Evolutionary conservation across 2,888 invertebrate genomes (phyloP).

Genomic region (Andrena fulva): DNA sequence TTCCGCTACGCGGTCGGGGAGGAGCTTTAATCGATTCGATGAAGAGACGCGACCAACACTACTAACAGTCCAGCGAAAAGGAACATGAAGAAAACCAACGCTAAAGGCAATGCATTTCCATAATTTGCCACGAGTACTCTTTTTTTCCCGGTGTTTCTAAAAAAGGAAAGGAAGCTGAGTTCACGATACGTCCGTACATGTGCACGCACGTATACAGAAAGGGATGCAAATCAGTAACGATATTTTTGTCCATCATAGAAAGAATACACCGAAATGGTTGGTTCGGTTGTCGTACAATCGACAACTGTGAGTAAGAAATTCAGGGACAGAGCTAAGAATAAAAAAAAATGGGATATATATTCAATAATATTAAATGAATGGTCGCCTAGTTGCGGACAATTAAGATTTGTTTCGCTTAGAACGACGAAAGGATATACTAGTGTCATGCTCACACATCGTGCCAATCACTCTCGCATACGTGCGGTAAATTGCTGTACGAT

Average conservation of each 20-base stretch:
- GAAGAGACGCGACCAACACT: conserved; percentile 67
- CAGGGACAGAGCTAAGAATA: too few relatives aligned
- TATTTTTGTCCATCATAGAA: conserved; percentile 3
- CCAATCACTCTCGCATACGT: conserved; percentile 38
- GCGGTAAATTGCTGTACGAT: conserved; percentile 50
- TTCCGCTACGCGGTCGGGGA: conserved; percentile 62
- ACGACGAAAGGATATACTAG: conserved; percentile 20
- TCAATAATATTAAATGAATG: background rate
- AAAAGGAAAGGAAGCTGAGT: conserved; percentile 64
- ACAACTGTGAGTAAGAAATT: background rate
- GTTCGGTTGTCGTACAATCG: background rate
- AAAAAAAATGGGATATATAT: background rate
- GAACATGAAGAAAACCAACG: conserved; percentile 74
- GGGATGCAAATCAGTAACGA: background rate
- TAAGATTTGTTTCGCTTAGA: conserved; percentile 42
- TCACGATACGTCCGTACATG: conserved; percentile 41
- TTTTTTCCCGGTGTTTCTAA: conserved; percentile 55
- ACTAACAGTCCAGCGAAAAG: conserved; percentile 58
- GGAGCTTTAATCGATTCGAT: conserved; percentile 73
- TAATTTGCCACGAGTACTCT: conserved; percentile 61
- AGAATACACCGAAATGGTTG: background rate
- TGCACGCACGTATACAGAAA: background rate
- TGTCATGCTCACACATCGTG: conserved; percentile 41
- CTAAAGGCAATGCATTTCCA: conserved; percentile 75
- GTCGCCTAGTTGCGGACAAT: conserved; percentile 42